Conservation (phyloP, 2,888 invertebrate genomes). For the Aphodius granarius region DNA sequence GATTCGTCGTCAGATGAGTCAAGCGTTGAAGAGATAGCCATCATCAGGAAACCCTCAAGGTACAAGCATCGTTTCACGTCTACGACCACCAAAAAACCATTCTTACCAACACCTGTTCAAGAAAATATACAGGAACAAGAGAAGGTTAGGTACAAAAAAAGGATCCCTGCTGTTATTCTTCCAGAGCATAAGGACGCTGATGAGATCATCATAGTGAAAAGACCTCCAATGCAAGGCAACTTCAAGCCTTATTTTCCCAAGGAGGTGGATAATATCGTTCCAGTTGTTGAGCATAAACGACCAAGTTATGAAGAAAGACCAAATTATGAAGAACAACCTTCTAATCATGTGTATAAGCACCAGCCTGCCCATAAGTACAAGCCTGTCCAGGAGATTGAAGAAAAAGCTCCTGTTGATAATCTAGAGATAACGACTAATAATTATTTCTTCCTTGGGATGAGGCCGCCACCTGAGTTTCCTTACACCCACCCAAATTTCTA, state of each 20-base stretch:
- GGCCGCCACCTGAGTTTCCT: constrained; percentile 42
- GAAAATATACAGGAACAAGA: background rate
- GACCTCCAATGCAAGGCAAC: background rate
- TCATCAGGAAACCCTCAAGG: background rate
- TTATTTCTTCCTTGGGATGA: constrained; percentile 48
- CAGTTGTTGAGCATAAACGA: background rate
- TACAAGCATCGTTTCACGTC: background rate
- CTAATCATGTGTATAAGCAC: background rate
- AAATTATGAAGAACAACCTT: background rate
- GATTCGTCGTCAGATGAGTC: constrained; percentile 7
- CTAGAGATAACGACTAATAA: constrained; percentile 39
- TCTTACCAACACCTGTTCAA: constrained; percentile 7
- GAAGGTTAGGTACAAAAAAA: background rate
- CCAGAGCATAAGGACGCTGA: constrained; percentile 1
- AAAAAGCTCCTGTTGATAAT: background rate
- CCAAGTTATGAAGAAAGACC: background rate
- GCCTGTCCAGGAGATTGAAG: background rate
- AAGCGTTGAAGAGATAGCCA: background rate
- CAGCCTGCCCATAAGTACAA: background rate
- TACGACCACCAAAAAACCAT: background rate
- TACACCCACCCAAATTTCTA: constrained; percentile 13
- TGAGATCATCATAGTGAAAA: constrained; percentile 5
- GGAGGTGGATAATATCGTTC: background rate
- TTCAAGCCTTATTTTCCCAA: constrained; percentile 1
- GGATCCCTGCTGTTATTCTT: background rate